Evolutionary conservation across 2,888 invertebrate genomes (phyloP), one percentile per base, ranked within the genome.

Genomic region (Quadroppia sp.): DNA sequence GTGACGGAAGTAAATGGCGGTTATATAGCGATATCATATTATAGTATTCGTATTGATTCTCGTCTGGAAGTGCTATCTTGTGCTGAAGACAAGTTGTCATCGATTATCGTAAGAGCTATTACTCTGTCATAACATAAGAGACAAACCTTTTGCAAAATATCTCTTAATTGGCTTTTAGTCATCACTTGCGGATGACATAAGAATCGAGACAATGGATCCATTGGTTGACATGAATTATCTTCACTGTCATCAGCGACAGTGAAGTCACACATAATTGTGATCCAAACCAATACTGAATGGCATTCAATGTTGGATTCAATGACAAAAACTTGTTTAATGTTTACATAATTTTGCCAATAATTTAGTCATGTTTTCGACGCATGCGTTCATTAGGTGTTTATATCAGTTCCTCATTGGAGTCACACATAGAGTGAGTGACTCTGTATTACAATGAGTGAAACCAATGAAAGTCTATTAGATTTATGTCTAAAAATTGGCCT

Each of bases 21-120:
- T 69, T 69, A 42, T 69, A 69, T 17, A 69, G 28, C 13, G 17
- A 40, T 15, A 69, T 69, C 4, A 42, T 17, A 69, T 69, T 69
- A n/a, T 9, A 69, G 11, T 69, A 69, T 17, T 69, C 69, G 28
- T 69, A 69, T 23, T 17, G 23, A 42, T 45, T 45, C 1, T 28
- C 69, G 15, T 69, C 20, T 0, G 69, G 11, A 15, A 42, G 28
- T 25, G 6, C 45, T 15, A 69, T 17, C 17, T 69, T 20, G 1
- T 23, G 23, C 69, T 69, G 25, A 45, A 69, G 17, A 50, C 15
- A 17, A 4, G 15, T 7, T 20, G 13, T 23, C 6, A 45, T 15
- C 15, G 45, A 45, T 45, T 45, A 13, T 36, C 36, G 36, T 36
- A 7, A 4, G 11, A 36, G 11, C 36, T 7, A 11, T 36, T 36